phyloP scores from a whole-genome alignment of 2,113 vertebrate species.

The Camarhynchus parvulus region DNA sequence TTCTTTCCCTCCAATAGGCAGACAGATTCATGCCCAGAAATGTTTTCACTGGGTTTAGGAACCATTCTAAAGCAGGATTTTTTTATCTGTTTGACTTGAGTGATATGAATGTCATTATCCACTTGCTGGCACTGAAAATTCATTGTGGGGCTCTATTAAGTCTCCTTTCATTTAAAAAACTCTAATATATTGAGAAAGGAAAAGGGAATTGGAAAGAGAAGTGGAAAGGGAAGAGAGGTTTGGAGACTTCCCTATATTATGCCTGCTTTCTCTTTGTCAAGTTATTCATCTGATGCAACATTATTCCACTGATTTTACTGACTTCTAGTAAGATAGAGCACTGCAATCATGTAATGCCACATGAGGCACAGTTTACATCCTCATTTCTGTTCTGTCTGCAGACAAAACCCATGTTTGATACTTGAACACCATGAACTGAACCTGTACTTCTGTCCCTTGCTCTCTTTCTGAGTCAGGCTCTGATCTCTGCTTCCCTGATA shows the following conservation, averaged over 20 bases:
- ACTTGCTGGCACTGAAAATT: background rate
- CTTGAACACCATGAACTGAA: background rate
- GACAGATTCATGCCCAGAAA: background rate
- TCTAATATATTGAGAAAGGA: background rate
- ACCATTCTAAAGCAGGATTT: background rate
- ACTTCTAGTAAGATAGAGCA: background rate
- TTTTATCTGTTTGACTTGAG: background rate
- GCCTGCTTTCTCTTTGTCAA: background rate
- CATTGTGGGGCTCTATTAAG: background rate
- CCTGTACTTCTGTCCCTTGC: background rate
- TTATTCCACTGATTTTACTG: background rate
- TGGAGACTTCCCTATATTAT: background rate
- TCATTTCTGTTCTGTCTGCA: background rate
- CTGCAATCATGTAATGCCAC: background rate
- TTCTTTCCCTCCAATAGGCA: background rate
- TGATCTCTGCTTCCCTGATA: background rate
- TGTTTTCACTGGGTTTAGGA: background rate
- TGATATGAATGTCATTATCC: background rate
- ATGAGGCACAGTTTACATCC: background rate
- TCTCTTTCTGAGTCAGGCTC: background rate
- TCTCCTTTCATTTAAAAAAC: background rate
- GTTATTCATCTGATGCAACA: background rate
- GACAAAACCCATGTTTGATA: background rate
- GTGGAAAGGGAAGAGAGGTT: background rate
- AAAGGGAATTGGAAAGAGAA: background rate